Percentiles rank a stretch among this genome's conserved stretches.
Conservation (phyloP, 2,797 vertebrate genomes). For the Setipinna tenuifilis region DNA sequence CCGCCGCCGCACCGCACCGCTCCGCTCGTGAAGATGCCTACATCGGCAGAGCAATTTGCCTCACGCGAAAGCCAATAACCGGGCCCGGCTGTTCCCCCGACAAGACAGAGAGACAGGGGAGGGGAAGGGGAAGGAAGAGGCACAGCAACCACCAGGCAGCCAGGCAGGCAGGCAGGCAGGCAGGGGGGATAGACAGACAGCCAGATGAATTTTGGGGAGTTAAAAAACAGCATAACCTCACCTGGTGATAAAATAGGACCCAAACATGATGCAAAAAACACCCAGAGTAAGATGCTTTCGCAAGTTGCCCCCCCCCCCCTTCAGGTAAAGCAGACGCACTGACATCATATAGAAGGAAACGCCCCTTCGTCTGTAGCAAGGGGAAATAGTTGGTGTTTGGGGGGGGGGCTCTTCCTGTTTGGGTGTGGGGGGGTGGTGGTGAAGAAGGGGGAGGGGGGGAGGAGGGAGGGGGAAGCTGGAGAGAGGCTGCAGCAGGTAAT, state of each 20-base stretch:
- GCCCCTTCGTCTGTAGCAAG: neutral
- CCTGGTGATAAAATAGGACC: neutral
- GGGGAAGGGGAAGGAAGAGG: neutral
- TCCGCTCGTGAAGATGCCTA: constrained; percentile 73
- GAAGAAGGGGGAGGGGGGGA: constrained; percentile 38
- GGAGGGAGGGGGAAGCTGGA: constrained; percentile 54
- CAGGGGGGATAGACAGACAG: neutral
- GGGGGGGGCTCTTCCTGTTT: too few species aligned
- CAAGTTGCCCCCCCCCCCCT: neutral
- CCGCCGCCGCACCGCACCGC: constrained; percentile 76
- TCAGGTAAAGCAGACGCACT: neutral
- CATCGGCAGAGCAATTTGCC: constrained; percentile 32
- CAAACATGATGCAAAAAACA: neutral
- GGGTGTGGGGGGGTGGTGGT: constrained; percentile 30
- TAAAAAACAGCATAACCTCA: neutral
- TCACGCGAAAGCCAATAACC: constrained; percentile 6
- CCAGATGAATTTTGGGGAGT: too few species aligned
- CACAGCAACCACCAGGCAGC: too few species aligned
- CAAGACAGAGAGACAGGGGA: neutral
- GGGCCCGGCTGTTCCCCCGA: neutral
- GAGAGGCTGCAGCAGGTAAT: constrained; percentile 63
- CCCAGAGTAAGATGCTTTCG: neutral
- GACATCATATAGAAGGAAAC: neutral
- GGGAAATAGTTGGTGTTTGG: neutral
- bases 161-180: too few species aligned